A percentile compares a stretch with the other conserved stretches of the same genome.
phyloP scores from a whole-genome alignment of 2,888 invertebrate species.

The Ptilodon capucinus region DNA sequence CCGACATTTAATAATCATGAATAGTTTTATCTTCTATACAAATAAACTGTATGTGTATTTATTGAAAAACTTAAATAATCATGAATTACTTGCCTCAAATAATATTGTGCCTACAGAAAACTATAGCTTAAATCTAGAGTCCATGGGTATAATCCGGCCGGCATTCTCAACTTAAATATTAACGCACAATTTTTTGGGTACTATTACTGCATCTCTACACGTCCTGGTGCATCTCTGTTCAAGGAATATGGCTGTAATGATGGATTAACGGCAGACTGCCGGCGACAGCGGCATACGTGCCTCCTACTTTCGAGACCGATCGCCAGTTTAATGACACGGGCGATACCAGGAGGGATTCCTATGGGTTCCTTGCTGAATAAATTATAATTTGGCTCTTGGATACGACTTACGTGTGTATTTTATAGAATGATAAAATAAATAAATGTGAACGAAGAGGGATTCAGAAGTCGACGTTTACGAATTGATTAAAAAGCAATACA shows the following conservation, averaged over 20 bases:
- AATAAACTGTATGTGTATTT: no score
- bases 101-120: no score
- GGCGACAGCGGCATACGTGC: neutral
- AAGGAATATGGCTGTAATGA: constrained; percentile 14
- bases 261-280: constrained; percentile 13
- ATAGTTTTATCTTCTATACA: no score
- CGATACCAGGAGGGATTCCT: neutral
- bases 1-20: no score
- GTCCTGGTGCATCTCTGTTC: constrained; percentile 5
- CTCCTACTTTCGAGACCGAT: neutral
- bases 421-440: neutral
- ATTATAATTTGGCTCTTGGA: neutral
- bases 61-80: no score
- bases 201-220: constrained; percentile 8
- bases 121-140: no score
- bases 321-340: neutral
- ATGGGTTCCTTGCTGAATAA: neutral
- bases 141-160: no score
- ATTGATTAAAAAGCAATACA: no score
- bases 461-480: neutral
- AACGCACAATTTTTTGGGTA: no score
- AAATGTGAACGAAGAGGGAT: neutral
- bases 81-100: no score
- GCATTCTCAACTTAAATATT: no score
- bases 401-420: neutral